Base-by-base conservation (phyloP, 1,140 invertebrate species). In the Bombus waltoni region DNA sequence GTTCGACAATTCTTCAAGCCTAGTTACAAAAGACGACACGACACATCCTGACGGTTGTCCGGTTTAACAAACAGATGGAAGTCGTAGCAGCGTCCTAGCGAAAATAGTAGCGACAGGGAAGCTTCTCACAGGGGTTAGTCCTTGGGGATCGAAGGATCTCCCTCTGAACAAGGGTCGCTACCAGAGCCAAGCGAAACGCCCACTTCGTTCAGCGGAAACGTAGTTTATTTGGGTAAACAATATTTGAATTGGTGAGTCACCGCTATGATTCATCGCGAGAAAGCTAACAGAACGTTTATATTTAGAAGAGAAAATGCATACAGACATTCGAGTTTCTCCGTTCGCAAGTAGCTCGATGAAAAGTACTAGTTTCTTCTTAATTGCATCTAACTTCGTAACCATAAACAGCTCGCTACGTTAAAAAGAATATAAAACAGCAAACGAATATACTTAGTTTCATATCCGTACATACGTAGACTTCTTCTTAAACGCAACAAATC, bases 21-120 rank as follows among this genome's bases (percentile, higher is more conserved):
- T 28, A 40, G 35, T 57, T 81, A 81, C 47, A 42, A 73, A 73
- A 59, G 47, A 42, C 35, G 70, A 73, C 68, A 59, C 5, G 47
- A 18, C 59, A 62, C 42, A 73, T 71, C 80, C 66, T 2, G 38
- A 53, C 59, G 70, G 70, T 42, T 73, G 44, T 53, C 35, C 35
- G 47, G 59, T 15, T n/a, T 81, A 81, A 73, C 68, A 73, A 73
- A 59, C 47, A 53, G 13, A 44, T n/a, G 47, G 68, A 72, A 59
- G 59, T 40, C 25, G 65, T 73, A 81, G 59, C 53, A 2, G 38
- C 18, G 18, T 28, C 15, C 35, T 73, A 40, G 35, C 47, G 80
- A 53, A 73, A 44, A 44, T 22, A 38, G 42, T 10, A 70, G 10
- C n/a, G 65, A 47, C 28, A 68, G 32, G 32, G 4, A 38, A 32